phyloP scores from a whole-genome alignment of 2,888 invertebrate species.

The Cephus sareptanus region DNA sequence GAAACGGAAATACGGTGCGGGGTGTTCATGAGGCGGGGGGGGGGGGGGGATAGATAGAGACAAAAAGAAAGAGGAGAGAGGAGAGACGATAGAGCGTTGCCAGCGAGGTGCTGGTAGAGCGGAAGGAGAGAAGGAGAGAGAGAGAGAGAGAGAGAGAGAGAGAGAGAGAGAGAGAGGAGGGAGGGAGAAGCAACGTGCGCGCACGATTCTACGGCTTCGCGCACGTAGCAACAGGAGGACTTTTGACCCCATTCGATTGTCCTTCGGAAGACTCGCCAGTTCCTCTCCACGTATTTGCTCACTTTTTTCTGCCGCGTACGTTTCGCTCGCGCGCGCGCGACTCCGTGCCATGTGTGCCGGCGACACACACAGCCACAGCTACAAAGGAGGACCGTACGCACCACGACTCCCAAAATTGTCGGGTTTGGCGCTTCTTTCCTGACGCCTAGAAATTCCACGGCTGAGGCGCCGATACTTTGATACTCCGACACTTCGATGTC shows the following conservation, averaged over 20 bases:
- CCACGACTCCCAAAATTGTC: neutral
- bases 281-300: constrained; percentile 30
- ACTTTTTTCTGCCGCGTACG: constrained; percentile 26
- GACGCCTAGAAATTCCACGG: neutral
- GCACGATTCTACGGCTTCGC: constrained; percentile 43
- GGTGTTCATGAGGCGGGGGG: too few species aligned
- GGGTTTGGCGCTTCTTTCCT: neutral
- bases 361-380: too few species aligned
- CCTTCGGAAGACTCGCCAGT: constrained; percentile 42
- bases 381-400: too few species aligned
- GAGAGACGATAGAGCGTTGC: too few species aligned
- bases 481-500: too few species aligned
- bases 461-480: neutral
- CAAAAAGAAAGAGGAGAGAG: too few species aligned
- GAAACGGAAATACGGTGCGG: too few species aligned
- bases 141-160: too few species aligned
- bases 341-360: constrained; percentile 5
- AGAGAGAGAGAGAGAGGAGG: neutral
- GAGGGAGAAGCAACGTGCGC: constrained; percentile 14
- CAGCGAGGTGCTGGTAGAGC: too few species aligned
- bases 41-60: too few species aligned
- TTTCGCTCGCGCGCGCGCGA: constrained; percentile 24
- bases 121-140: neutral
- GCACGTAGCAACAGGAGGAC: constrained; percentile 50
- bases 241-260: constrained; percentile 57